These are phyloP conservation scores for Agrypnus murinus DNA, from an alignment of 2,888 invertebrate species.

Conservation along the genomic window DNA sequence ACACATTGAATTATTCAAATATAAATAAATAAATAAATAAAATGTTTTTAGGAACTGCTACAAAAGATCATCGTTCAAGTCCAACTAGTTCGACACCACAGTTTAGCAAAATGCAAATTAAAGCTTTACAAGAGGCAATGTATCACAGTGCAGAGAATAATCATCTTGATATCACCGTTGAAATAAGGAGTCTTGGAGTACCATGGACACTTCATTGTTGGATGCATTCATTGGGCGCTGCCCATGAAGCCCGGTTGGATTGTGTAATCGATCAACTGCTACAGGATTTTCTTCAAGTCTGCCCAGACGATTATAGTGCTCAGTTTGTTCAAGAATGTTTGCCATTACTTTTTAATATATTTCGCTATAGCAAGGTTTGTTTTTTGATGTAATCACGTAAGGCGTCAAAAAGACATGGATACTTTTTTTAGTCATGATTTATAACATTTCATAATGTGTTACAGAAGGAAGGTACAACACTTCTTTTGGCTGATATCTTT, in stretches of 20 bases:
- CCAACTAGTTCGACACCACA: slow-evolving; percentile 68
- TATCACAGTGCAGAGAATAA: slow-evolving; percentile 95
- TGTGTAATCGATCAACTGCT: slow-evolving; percentile 90
- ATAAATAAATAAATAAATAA: no score
- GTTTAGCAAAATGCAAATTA: slow-evolving; percentile 87
- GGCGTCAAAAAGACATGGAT: no score
- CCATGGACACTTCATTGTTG: slow-evolving; percentile 95
- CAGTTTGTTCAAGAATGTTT: slow-evolving; percentile 94
- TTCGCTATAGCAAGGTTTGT: slow-evolving; percentile 89
- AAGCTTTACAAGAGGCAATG: slow-evolving; percentile 93
- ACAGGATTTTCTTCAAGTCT: slow-evolving; percentile 92
- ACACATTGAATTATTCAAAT: no score
- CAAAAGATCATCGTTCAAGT: slow-evolving; percentile 58
- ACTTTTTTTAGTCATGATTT: not conserved
- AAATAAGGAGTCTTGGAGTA: slow-evolving; percentile 88
- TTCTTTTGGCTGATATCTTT: slow-evolving; percentile 90
- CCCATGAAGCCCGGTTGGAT: slow-evolving; percentile 88
- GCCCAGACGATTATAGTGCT: slow-evolving; percentile 91
- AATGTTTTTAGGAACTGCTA: slow-evolving; percentile 53
- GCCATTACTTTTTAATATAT: slow-evolving; percentile 91
- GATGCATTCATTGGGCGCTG: slow-evolving; percentile 91
- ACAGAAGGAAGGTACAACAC: slow-evolving; percentile 90
- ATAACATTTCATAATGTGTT: slow-evolving; percentile 52
- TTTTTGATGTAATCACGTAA: slow-evolving; percentile 9
- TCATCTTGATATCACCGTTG: slow-evolving; percentile 91